Percentiles rank a stretch among this genome's conserved stretches.
Conservation (phyloP, 2,888 invertebrate species). For the Lasioglossum pauxillum region DNA sequence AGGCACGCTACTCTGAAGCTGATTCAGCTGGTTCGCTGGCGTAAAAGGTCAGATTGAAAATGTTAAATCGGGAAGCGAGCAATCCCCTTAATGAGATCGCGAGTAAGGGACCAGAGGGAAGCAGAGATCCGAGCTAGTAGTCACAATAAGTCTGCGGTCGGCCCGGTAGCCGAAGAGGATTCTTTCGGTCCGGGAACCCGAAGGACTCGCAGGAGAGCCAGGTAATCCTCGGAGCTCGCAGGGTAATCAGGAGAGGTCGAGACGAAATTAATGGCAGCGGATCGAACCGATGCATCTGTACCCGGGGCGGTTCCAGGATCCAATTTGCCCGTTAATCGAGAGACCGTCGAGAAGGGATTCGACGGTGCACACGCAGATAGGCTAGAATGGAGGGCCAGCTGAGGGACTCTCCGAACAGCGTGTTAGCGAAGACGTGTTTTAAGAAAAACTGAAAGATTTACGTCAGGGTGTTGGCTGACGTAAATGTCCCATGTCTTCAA, state of each 20-base stretch:
- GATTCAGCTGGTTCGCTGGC: conserved; percentile 25
- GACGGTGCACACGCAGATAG: conserved; percentile 60
- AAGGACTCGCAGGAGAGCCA: conserved; percentile 42
- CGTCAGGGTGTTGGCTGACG: too few relatives aligned
- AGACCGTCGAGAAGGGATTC: conserved; percentile 65
- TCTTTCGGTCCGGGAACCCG: conserved; percentile 59
- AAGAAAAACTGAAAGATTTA: not conserved
- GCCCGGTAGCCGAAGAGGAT: conserved; percentile 51
- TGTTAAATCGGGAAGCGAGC: conserved; percentile 23
- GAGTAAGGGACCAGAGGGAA: not conserved
- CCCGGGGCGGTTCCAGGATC: conserved; percentile 73
- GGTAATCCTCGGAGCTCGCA: conserved; percentile 72
- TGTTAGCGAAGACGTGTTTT: not conserved
- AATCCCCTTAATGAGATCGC: conserved; percentile 58
- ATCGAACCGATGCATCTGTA: conserved; percentile 78
- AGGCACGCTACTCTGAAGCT: not conserved
- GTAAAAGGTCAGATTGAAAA: conserved; percentile 37
- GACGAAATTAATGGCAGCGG: conserved; percentile 77
- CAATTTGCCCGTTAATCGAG: conserved; percentile 80
- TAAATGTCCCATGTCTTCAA: not conserved
- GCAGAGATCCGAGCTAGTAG: conserved; percentile 52
- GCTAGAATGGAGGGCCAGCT: conserved; percentile 25
- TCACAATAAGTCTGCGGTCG: conserved; percentile 66
- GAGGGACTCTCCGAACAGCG: conserved; percentile 28
- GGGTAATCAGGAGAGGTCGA: conserved; percentile 74